Evolutionary conservation across 2,113 vertebrate genomes (phyloP), one percentile per base, ranked within the genome.

Genomic region (Caranx melampygus): DNA sequence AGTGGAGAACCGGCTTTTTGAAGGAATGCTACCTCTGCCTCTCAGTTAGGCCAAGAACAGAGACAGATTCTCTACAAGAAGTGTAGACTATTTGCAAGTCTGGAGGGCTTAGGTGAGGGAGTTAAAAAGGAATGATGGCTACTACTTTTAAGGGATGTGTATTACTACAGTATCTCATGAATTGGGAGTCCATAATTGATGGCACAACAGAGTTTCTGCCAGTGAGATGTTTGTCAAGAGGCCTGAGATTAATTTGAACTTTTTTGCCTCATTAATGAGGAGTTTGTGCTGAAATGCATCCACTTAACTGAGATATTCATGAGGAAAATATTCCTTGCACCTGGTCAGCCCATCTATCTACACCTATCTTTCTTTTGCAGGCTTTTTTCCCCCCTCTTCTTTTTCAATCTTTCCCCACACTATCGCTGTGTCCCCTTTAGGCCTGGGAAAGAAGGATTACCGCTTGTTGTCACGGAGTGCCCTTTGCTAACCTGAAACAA

Each of bases 401-500:
- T 69, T 59, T 35, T 44, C 74, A 11, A 5, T 57, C 63, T 65
- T 64, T 66, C 21, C 34, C 57, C 62, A 15, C 18, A 6, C 76
- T 73, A 83, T 90, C 37, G 8, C 59, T 76, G 57, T 70, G 55
- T 87, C 78, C 87, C 69, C 82, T 67, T 63, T 31, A 82, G 79
- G 67, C 62, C 44, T 78, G 51, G 62, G 78, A 61, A 84, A 77
- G 72, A 79, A 63, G 77, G 84, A 79, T 89, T 89, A 84, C 68
- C 3, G 47, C 47, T 83, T 88, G 87, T 91, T 90, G 85, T 88
- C 71, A 72, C 73, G 54, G 66, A 79, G 69, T 3, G 49, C 76
- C 81, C 77, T 83, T 84, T 18, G 26, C 78, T 82, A 88, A 84
- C 84, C 84, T 83, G 59, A 91, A 89, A 89, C 85, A 87, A 89